Evolutionary conservation across 2,888 invertebrate genomes (phyloP).

Genomic region (Branchellion lobata): DNA sequence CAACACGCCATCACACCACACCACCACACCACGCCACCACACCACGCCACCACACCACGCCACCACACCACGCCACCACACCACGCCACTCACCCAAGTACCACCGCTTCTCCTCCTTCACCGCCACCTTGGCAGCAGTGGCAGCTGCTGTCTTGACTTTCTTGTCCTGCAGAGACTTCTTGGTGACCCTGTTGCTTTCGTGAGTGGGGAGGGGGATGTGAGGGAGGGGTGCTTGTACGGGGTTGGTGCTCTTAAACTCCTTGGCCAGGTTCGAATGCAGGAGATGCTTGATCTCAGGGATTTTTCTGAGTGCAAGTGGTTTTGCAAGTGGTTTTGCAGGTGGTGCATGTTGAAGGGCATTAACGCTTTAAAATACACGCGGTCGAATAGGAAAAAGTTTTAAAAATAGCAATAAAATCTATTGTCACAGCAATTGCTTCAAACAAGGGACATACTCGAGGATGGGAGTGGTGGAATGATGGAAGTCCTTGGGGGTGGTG

Average conservation of each 20-base stretch:
- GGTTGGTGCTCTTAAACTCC: background rate
- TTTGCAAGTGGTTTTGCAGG: no score
- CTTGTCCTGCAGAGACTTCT: background rate
- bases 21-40: background rate
- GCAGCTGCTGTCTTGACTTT: background rate
- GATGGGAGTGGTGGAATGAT: background rate
- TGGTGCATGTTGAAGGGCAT: no score
- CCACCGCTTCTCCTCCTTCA: conserved; percentile 18
- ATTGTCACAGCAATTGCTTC: no score
- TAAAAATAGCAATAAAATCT: no score
- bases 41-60: background rate
- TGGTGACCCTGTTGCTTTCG: background rate
- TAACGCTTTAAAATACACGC: no score
- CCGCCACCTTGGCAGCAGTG: background rate
- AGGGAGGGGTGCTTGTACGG: no score
- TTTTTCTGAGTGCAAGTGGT: background rate
- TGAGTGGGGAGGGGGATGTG: background rate
- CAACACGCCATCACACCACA: background rate
- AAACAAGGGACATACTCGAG: conserved; percentile 21
- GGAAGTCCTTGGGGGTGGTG: conserved; percentile 2
- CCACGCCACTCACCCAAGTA: background rate
- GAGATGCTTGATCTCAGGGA: conserved; percentile 5
- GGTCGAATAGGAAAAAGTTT: no score
- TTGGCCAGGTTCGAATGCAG: background rate
- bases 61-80: background rate